Evolutionary conservation across 2,888 invertebrate species (phyloP).

Genomic region (Drosophila anomalipes): DNA sequence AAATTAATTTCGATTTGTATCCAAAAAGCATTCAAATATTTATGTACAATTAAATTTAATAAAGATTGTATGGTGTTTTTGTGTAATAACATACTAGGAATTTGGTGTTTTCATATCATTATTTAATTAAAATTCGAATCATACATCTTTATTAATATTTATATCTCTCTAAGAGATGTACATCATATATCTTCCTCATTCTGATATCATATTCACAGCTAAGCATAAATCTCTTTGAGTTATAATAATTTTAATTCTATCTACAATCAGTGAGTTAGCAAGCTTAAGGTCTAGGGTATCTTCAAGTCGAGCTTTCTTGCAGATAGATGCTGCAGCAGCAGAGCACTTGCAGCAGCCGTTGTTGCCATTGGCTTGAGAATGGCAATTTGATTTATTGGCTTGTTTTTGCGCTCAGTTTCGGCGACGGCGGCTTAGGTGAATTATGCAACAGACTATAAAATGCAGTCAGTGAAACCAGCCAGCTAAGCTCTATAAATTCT

Average conservation of each 20-base stretch:
- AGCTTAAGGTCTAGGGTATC: conserved; percentile 15
- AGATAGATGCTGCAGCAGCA: not conserved
- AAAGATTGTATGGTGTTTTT: not conserved
- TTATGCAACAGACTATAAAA: conserved; percentile 75
- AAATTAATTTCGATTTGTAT: not conserved
- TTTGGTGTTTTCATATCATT: not conserved
- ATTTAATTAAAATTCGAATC: not conserved
- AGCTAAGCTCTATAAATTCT: conserved; percentile 62
- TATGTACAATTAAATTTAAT: not conserved
- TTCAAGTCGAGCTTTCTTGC: not conserved
- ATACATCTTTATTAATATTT: not conserved
- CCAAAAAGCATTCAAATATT: not conserved
- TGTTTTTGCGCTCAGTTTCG: conserved; percentile 65
- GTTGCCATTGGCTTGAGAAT: conserved; percentile 71
- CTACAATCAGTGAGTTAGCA: no score
- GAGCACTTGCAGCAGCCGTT: conserved; percentile 70
- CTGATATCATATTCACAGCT: not conserved
- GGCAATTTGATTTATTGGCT: conserved; percentile 79
- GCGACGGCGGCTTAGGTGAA: conserved; percentile 45
- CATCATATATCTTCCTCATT: not conserved
- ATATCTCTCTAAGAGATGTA: not conserved
- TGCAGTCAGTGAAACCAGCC: conserved; percentile 50
- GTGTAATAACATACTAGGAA: not conserved
- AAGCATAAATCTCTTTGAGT: not conserved
- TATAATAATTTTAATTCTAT: not conserved